Conservation (phyloP, 2,888 invertebrate species). For the Amblyjoppa fuscipennis region DNA sequence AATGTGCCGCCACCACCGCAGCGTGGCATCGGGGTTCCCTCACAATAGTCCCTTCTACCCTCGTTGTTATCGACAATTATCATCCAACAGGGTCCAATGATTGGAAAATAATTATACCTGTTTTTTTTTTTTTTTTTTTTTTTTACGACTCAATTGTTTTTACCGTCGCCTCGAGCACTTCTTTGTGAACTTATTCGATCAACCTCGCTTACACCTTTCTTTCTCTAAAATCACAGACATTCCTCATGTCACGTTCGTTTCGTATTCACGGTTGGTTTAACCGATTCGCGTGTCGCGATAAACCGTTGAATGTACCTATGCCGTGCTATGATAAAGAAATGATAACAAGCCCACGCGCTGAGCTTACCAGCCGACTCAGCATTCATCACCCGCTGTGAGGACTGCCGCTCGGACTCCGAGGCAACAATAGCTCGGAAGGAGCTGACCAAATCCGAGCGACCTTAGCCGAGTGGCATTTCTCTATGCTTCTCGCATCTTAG, state of each 20-base stretch:
- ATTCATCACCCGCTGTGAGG: conserved; percentile 58
- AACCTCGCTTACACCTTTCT: not conserved
- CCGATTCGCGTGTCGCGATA: conserved; percentile 62
- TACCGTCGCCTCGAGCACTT: not conserved
- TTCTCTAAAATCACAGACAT: conserved; percentile 12
- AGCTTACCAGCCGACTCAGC: conserved; percentile 25
- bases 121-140: not conserved
- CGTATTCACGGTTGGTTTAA: conserved; percentile 43
- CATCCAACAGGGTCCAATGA: conserved; percentile 22
- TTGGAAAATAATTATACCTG: not conserved
- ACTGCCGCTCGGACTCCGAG: conserved; percentile 8
- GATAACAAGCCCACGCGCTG: conserved; percentile 55
- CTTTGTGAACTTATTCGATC: not conserved
- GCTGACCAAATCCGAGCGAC: conserved; percentile 49
- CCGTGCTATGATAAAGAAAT: conserved; percentile 57
- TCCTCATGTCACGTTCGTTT: conserved; percentile 36
- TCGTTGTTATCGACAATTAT: conserved; percentile 40
- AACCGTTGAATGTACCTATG: conserved; percentile 51
- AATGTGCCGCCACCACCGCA: conserved; percentile 1
- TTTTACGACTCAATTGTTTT: not conserved
- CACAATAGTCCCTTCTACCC: conserved; percentile 34
- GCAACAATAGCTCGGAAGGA: conserved; percentile 33
- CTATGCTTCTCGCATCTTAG: conserved; percentile 6
- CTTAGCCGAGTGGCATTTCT: conserved; percentile 55
- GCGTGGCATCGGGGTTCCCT: conserved; percentile 46